A percentile compares a stretch with the other conserved stretches of the same genome.
phyloP scores from a whole-genome alignment of 2,888 invertebrate genomes.

The Campoplex nolae region DNA sequence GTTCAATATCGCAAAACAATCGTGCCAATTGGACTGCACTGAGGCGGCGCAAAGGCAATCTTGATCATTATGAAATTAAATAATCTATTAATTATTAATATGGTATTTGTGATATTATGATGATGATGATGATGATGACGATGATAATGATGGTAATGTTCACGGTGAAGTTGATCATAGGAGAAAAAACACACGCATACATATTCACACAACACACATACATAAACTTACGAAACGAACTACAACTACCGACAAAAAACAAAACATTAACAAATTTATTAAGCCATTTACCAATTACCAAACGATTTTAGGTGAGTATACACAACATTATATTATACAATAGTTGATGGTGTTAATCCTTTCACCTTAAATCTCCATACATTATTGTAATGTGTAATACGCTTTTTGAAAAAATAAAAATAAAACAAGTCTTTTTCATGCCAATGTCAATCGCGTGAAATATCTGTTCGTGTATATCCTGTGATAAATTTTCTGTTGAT shows the following conservation, averaged over 20 bases:
- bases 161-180: conserved; percentile 18
- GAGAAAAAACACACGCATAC: conserved; percentile 35
- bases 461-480: neutral
- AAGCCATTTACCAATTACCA: conserved; percentile 81
- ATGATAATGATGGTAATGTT: conserved; percentile 48
- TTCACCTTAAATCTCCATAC: conserved; percentile 80
- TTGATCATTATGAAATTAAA: conserved; percentile 78
- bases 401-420: conserved; percentile 82
- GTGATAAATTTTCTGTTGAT: neutral
- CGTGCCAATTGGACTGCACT: conserved; percentile 75
- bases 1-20: conserved; percentile 78
- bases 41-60: conserved; percentile 78
- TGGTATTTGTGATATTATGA: conserved; percentile 82
- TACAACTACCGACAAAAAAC: conserved; percentile 40
- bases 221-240: conserved; percentile 13
- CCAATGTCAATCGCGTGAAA: conserved; percentile 64
- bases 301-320: conserved; percentile 83
- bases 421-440: conserved; percentile 79
- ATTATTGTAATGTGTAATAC: conserved; percentile 81
- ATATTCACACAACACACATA: conserved; percentile 34
- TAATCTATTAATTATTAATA: conserved; percentile 69
- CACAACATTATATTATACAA: conserved; percentile 78
- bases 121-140: conserved; percentile 57
- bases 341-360: conserved; percentile 80
- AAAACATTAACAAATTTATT: conserved; percentile 76